A percentile compares a stretch with the other conserved stretches of the same genome.
These are phyloP conservation scores for Acropternis orthonyx DNA, from an alignment of 2,797 vertebrate genomes.

Conservation along the genomic window DNA sequence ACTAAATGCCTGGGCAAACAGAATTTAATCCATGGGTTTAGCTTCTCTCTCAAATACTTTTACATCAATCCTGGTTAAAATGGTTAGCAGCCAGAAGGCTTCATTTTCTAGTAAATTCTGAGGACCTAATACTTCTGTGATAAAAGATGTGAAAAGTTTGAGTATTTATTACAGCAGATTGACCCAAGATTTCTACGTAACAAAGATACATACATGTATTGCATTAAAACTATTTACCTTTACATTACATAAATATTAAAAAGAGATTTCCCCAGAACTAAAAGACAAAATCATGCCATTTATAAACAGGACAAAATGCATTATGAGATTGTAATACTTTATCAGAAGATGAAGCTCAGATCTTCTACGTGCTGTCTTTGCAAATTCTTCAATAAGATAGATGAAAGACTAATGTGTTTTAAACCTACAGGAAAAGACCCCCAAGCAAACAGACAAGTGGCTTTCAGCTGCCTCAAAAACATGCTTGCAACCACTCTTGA, in stretches of 20 bases:
- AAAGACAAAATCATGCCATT: neutral
- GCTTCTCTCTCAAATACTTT: neutral
- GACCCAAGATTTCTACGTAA: neutral
- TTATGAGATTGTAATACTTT: neutral
- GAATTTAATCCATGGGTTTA: neutral
- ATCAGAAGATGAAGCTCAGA: neutral
- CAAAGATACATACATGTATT: neutral
- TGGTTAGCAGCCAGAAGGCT: neutral
- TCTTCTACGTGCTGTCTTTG: neutral
- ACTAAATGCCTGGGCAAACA: neutral
- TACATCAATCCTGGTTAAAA: neutral
- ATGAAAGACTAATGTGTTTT: neutral
- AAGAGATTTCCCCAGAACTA: neutral
- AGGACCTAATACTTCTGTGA: neutral
- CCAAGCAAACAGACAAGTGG: neutral
- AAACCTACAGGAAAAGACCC: neutral
- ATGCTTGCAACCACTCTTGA: conserved; percentile 6
- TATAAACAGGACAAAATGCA: neutral
- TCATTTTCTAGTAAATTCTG: neutral
- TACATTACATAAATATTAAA: neutral
- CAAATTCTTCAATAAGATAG: neutral
- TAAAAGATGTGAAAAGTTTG: neutral
- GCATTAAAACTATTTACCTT: neutral
- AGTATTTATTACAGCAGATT: neutral
- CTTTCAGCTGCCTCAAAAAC: conserved; percentile 13